phyloP scores from a whole-genome alignment of 2,797 vertebrate genomes.

The Cirrhinus molitorella region DNA sequence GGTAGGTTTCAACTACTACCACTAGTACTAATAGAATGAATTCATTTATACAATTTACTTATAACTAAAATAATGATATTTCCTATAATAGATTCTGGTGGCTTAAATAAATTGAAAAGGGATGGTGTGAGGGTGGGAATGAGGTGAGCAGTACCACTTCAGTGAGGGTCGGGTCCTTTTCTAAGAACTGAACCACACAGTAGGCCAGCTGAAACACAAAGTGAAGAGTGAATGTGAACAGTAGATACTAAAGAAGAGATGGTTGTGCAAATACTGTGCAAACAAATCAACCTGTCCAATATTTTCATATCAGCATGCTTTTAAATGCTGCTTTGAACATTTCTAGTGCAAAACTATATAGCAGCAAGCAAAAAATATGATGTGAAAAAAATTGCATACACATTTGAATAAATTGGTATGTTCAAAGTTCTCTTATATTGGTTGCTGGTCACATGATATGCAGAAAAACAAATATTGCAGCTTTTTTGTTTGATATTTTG shows the following conservation, averaged over 20 bases:
- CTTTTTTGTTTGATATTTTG: no score
- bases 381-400: no score
- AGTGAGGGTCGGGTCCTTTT: constrained; percentile 95
- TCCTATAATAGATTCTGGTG: neutral
- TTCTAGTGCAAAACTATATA: no score
- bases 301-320: neutral
- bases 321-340: no score
- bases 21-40: neutral
- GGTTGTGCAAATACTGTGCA: neutral
- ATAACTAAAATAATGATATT: neutral
- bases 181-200: constrained; percentile 98
- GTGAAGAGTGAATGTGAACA: constrained; percentile 30
- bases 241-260: neutral
- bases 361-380: no score
- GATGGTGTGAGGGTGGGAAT: neutral
- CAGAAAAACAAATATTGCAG: no score
- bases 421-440: no score
- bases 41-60: neutral
- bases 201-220: constrained; percentile 89
- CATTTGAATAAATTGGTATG: no score
- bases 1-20: no score
- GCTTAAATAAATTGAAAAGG: neutral
- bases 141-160: constrained; percentile 84
- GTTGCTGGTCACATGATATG: no score
- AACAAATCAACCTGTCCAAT: neutral